phyloP scores from a whole-genome alignment of 92 coral and sea anemone genomes.

The Paramuricea clavata region DNA sequence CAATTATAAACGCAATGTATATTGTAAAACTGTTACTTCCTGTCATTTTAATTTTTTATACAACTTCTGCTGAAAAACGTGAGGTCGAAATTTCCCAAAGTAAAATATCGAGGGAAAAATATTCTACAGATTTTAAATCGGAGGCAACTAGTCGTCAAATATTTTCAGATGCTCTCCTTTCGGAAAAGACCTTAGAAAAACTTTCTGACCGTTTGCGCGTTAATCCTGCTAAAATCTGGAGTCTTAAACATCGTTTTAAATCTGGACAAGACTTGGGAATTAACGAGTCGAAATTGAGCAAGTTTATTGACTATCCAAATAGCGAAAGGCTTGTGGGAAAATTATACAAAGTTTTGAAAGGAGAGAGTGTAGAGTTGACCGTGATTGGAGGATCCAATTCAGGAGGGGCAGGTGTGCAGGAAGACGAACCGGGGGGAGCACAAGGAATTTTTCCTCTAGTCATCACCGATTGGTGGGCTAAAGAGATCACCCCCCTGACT shows the following conservation, averaged over 20 bases:
- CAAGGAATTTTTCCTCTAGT: constrained; percentile 42
- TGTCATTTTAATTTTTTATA: not conserved
- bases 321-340: constrained; percentile 28
- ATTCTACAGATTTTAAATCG: not conserved
- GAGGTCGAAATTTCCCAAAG: not conserved
- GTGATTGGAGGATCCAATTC: constrained; percentile 74
- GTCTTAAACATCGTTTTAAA: constrained; percentile 3
- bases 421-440: constrained; percentile 45
- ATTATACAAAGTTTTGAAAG: constrained; percentile 50
- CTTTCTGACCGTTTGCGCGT: constrained; percentile 7
- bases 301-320: constrained; percentile 16
- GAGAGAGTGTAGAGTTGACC: constrained; percentile 36
- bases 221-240: constrained; percentile 16
- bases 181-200: not conserved
- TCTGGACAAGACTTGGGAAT: constrained; percentile 22
- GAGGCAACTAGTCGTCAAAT: not conserved
- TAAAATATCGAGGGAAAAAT: not conserved
- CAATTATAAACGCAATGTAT: too few species aligned
- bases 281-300: constrained; percentile 6
- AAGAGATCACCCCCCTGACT: constrained; percentile 54
- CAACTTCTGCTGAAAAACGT: not conserved
- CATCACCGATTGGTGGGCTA: constrained; percentile 62
- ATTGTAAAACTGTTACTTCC: too few species aligned
- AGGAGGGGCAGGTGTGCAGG: constrained; percentile 66
- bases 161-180: not conserved